Evolutionary conservation across 2,888 invertebrate genomes (phyloP).

Genomic region (Sepiola atlantica): DNA sequence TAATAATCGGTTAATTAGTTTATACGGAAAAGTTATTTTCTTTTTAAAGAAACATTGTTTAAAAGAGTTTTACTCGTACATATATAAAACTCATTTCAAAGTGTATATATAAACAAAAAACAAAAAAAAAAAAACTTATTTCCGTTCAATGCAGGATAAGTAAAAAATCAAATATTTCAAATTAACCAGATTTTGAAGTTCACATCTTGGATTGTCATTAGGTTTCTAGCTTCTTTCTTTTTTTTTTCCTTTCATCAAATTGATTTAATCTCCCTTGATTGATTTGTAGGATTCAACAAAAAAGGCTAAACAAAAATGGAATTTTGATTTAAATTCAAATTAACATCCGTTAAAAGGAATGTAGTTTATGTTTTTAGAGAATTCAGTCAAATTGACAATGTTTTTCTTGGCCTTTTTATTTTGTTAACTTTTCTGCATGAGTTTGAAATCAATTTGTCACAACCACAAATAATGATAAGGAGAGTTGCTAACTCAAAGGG

Average conservation of each 20-base stretch:
- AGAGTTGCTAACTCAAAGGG: too few species aligned
- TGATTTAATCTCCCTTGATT: not conserved
- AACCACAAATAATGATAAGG: too few species aligned
- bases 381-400: not conserved
- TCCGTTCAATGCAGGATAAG: too few species aligned
- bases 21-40: too few species aligned
- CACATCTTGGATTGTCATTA: not conserved
- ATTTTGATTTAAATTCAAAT: conserved; percentile 4
- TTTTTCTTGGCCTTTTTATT: not conserved
- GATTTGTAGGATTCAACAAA: not conserved
- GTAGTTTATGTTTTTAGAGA: too few species aligned
- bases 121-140: too few species aligned
- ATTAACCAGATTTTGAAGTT: not conserved
- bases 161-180: not conserved
- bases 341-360: not conserved
- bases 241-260: not conserved
- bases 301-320: not conserved
- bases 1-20: too few species aligned
- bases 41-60: too few species aligned
- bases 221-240: not conserved
- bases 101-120: too few species aligned
- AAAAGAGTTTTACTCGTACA: too few species aligned
- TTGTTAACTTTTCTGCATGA: not conserved
- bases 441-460: too few species aligned
- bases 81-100: too few species aligned